Evolutionary conservation across 2,113 vertebrate genomes (phyloP).

Genomic region (Tachysurus vachellii): DNA sequence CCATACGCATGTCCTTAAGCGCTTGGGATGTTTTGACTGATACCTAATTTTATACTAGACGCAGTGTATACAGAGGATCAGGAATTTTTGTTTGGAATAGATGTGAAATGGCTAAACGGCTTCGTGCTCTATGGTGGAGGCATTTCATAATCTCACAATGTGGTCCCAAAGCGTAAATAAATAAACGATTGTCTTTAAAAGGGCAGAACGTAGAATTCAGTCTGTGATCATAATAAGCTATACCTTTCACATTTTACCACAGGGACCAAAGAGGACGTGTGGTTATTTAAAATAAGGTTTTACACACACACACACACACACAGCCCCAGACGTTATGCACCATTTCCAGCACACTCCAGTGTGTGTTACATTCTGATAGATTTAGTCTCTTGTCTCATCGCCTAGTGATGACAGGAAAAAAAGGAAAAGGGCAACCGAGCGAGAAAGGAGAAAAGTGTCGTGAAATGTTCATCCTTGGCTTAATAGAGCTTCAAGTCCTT

Average conservation of each 20-base stretch:
- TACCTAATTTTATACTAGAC: neutral
- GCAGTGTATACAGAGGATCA: neutral
- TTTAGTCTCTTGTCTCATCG: conserved; percentile 29
- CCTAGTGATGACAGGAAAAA: conserved; percentile 29
- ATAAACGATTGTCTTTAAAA: neutral
- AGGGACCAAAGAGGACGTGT: conserved; percentile 16
- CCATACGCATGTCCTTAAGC: neutral
- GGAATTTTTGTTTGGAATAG: neutral
- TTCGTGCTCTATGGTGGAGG: neutral
- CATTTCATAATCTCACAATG: neutral
- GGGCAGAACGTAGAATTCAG: neutral
- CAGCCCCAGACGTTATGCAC: conserved; percentile 23
- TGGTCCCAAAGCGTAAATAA: conserved; percentile 3
- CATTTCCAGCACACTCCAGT: conserved; percentile 15
- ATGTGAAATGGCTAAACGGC: conserved; percentile 9
- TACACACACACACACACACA: neutral
- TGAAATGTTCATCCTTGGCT: neutral
- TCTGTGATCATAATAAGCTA: neutral
- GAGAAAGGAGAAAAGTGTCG: neutral
- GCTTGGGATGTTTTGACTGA: neutral
- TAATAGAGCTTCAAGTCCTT: conserved; percentile 18
- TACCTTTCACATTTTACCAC: neutral
- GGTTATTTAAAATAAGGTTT: conserved; percentile 23
- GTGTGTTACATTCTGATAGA: conserved; percentile 21
- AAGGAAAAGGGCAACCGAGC: neutral